Evolutionary conservation across 2,113 vertebrate species (phyloP), one percentile per base, ranked within the genome.

Genomic region (Cryptomyrus ogoouensis): DNA sequence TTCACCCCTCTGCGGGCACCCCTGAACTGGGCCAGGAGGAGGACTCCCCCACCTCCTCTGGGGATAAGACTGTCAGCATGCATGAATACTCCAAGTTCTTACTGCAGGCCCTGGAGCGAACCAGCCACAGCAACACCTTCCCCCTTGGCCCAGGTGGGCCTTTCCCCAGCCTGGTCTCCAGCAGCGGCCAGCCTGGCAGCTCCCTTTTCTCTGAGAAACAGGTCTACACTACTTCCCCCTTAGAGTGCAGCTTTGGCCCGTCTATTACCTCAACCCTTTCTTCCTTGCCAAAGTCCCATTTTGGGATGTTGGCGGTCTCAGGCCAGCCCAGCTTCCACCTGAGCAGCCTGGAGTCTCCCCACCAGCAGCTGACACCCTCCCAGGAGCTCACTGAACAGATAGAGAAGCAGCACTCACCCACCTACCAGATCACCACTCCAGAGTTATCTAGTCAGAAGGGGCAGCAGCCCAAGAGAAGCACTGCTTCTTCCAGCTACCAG

Each of bases 31-130:
- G 95, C 88, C 96, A 95, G 88, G 97, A 98, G 70, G 98, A 97
- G 56, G 97, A 97, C 91, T 96, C 97, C 66, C 95, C 98, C 24
- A 95, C 96, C 12, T 94, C 97, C 90, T 94, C 96, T 47, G 97
- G 95, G 1, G 98, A 99, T 93, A 99, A 99, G 94, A 95, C 97
- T 0, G 97, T 94, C 85, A 96, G 98, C 95, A 97, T 99, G 96
- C 98, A 97, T 90, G 98, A 99, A 93, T 99, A 99, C 95, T 99
- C 98, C 3, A 99, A 99, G 95, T 99, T 98, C 95, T 97, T 99
- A 94, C 97, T 99, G 70, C 98, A 99, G 95, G 98, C 98, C 90
- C 96, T 99, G 94, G 98, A 99, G 95, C 97, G 98, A 95, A 99
- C 98, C 93, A 98, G 97, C 95, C 98, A 98, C 90, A 98, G 97